Percentiles rank a stretch among this genome's conserved stretches.
Evolutionary conservation across 1,140 invertebrate genomes (phyloP).

Genomic region (Penaeus chinensis): DNA sequence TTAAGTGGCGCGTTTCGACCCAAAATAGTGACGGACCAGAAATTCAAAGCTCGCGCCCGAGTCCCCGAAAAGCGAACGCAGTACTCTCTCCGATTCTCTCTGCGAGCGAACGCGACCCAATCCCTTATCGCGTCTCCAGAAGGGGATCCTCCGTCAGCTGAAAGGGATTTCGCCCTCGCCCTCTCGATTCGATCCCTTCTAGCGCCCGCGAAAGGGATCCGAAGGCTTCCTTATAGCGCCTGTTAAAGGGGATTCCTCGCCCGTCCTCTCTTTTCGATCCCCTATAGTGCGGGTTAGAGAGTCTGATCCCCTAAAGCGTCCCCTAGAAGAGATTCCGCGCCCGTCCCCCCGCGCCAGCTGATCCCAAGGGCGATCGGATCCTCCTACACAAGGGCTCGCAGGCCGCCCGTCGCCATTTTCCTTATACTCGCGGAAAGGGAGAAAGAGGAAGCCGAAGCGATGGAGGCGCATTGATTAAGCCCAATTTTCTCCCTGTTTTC

Average conservation of each 20-base stretch:
- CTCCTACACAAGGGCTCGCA: constrained; percentile 21
- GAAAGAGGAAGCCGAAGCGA: background rate
- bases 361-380: constrained; percentile 18
- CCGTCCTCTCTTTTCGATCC: no score
- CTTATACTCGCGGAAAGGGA: constrained; percentile 26
- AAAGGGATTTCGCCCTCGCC: no score
- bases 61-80: constrained; percentile 18
- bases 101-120: background rate
- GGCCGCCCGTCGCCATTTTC: constrained; percentile 13
- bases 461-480: background rate
- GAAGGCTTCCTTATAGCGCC: no score
- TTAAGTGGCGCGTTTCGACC: no score
- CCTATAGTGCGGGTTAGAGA: background rate
- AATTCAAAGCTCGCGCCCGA: background rate
- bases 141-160: background rate
- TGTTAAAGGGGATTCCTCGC: no score
- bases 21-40: background rate
- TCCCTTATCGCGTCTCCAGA: background rate
- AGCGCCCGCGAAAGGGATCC: no score
- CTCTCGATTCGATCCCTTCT: no score
- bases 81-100: background rate
- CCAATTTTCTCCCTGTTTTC: background rate
- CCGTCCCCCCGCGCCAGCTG: constrained; percentile 11
- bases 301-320: no score
- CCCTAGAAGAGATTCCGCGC: no score